These are phyloP conservation scores for Phymorhynchus buccinoides DNA, from an alignment of 1,140 invertebrate species.

Conservation along the genomic window DNA sequence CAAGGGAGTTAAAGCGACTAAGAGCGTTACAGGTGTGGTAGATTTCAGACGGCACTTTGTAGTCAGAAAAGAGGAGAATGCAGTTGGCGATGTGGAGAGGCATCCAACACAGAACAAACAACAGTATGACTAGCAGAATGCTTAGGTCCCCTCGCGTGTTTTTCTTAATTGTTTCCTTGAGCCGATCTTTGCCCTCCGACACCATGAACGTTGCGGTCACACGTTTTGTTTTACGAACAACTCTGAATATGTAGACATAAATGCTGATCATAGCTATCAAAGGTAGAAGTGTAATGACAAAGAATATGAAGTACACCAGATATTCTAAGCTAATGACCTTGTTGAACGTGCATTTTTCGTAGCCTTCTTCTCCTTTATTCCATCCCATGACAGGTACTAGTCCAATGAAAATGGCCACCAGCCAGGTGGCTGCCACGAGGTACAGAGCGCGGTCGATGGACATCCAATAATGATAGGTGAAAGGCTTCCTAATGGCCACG, in stretches of 20 bases:
- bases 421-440: constrained; percentile 57
- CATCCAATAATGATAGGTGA: constrained; percentile 60
- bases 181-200: background rate
- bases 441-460: constrained; percentile 56
- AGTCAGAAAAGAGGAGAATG: constrained; percentile 48
- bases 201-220: background rate
- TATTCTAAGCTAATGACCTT: constrained; percentile 67
- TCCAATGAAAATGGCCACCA: constrained; percentile 61
- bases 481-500: constrained; percentile 67
- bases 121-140: constrained; percentile 61
- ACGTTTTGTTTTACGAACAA: constrained; percentile 60
- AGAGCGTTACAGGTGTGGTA: constrained; percentile 76
- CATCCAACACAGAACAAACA: constrained; percentile 68
- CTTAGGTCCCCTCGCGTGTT: constrained; percentile 68
- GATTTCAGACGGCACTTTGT: constrained; percentile 45
- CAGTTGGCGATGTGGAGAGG: constrained; percentile 68
- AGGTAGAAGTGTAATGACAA: constrained; percentile 64
- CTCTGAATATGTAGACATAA: constrained; percentile 67
- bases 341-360: constrained; percentile 58
- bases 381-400: constrained; percentile 68
- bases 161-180: constrained; percentile 46
- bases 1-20: constrained; percentile 77
- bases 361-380: constrained; percentile 57
- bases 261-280: constrained; percentile 65
- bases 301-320: constrained; percentile 71